Base-by-base conservation (phyloP, 2,888 invertebrate species). In the Timema podura region DNA sequence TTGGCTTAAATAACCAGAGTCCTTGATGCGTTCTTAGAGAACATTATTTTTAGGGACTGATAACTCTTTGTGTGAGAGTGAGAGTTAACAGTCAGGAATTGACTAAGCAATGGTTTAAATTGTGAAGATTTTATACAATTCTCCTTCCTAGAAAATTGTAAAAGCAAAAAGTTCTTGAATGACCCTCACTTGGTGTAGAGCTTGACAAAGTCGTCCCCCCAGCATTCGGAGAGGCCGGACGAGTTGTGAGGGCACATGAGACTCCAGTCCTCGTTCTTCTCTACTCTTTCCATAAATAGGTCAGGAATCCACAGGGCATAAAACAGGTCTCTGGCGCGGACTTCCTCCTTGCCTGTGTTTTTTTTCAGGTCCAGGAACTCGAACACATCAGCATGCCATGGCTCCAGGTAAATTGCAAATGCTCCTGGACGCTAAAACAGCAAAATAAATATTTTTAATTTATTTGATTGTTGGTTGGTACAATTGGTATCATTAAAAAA, bases 281-380 rank as follows among this genome's bases (percentile, higher is more conserved):
- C 91, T 0, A 96, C 95, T 67, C 99, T 87, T 80, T 91, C 88
- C 99, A 99, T 99, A 80, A 99, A 99, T 70, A 99, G 85, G 84
- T 99, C 98, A 0, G 98, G 96, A 75, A 99, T 94, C 98, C 99
- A 99, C 47, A 99, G 81, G 0, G 94, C 98, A 81, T 95, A 98
- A 81, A 98, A 99, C 51, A 99, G 83, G 82, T 99, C 98, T 68
- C 98, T 86, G 0, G 98, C 98, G 64, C 98, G 86, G 51, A 90
- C 85, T 81, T 98, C 98, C 80, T 98, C 98, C 79, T 95, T 95
- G 0, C 98, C 87, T 0, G 95, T 96, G 80, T 98, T 99, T 80
- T 97, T 98, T 79, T 92, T 95, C 67, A 98, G 83, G 79, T 98
- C 93, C 67, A 99, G 83, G 82, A 98, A 99, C 72, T 96, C 96